phyloP scores from a whole-genome alignment of 1,140 invertebrate genomes.

The Trissolcus basalis region DNA sequence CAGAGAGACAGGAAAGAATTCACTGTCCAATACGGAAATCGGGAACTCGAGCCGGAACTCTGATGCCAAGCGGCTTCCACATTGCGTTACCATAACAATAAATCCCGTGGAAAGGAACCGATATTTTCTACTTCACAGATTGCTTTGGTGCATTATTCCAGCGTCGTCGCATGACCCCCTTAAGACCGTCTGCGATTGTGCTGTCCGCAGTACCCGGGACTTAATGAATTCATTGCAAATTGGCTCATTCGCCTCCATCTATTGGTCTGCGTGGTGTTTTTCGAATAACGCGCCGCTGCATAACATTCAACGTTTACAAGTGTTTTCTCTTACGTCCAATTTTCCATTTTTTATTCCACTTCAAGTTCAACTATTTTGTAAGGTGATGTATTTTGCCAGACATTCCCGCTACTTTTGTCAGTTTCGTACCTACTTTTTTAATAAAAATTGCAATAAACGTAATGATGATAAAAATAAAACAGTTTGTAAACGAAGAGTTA shows the following conservation, averaged over 20 bases:
- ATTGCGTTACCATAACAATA: constrained; percentile 69
- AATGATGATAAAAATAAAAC: too few relatives aligned
- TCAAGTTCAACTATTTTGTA: not conserved
- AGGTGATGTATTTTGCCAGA: too few relatives aligned
- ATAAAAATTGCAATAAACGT: too few relatives aligned
- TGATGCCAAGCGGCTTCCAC: constrained; percentile 64
- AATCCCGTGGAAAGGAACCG: constrained; percentile 63
- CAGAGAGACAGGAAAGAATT: constrained; percentile 61
- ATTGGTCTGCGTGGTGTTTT: constrained; percentile 13
- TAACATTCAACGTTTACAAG: constrained; percentile 3
- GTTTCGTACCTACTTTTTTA: too few relatives aligned
- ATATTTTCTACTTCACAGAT: constrained; percentile 64
- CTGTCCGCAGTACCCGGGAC: constrained; percentile 20
- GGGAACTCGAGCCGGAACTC: constrained; percentile 65
- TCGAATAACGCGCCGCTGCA: constrained; percentile 2
- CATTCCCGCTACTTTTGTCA: too few relatives aligned
- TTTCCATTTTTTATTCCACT: not conserved
- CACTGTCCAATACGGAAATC: constrained; percentile 68
- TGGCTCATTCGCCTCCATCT: constrained; percentile 38
- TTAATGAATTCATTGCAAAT: constrained; percentile 56
- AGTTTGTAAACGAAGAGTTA: too few relatives aligned
- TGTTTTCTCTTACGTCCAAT: not conserved
- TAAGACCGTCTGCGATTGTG: constrained; percentile 36
- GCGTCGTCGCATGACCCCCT: constrained; percentile 40
- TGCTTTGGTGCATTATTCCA: constrained; percentile 53